phyloP scores from a whole-genome alignment of 1,140 invertebrate species.

The Monochamus saltuarius region DNA sequence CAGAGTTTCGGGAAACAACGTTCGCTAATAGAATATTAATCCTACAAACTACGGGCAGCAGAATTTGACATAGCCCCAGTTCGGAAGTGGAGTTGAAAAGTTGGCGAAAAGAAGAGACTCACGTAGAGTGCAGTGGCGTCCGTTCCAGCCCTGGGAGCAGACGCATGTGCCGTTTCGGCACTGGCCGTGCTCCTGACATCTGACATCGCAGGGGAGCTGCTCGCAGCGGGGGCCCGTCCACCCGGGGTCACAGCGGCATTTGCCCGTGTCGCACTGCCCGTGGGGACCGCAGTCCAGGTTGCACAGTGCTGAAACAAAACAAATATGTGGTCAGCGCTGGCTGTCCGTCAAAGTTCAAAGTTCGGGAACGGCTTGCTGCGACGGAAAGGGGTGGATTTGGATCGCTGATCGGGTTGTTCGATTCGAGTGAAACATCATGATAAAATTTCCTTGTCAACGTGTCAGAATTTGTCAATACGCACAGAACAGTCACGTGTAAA shows the following conservation, averaged over 20 bases:
- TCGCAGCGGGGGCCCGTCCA: constrained; percentile 92
- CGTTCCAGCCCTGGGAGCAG: constrained; percentile 97
- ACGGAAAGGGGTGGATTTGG: too few relatives aligned
- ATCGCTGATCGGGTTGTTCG: too few relatives aligned
- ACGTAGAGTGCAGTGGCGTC: constrained; percentile 93
- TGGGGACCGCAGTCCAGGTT: constrained; percentile 88
- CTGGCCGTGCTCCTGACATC: constrained; percentile 92
- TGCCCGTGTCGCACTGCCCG: constrained; percentile 85
- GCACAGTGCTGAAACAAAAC: constrained; percentile 71
- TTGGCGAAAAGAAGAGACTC: constrained; percentile 55
- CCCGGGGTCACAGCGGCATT: constrained; percentile 85
- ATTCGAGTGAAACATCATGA: too few relatives aligned
- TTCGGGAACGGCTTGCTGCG: too few relatives aligned
- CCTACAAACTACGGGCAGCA: constrained; percentile 6
- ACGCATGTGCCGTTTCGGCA: constrained; percentile 97
- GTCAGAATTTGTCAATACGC: too few relatives aligned
- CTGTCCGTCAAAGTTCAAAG: too few relatives aligned
- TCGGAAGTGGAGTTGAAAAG: too few relatives aligned
- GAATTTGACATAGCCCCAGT: constrained; percentile 11
- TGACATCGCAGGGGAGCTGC: constrained; percentile 82
- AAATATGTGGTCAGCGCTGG: neutral
- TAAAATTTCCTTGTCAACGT: too few relatives aligned
- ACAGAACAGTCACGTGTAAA: too few relatives aligned
- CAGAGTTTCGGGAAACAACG: constrained; percentile 1
- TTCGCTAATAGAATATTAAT: constrained; percentile 22